These are phyloP conservation scores for Holothuria scabra DNA, from an alignment of 53 echinoderm and acorn worm genomes.

Conservation along the genomic window DNA sequence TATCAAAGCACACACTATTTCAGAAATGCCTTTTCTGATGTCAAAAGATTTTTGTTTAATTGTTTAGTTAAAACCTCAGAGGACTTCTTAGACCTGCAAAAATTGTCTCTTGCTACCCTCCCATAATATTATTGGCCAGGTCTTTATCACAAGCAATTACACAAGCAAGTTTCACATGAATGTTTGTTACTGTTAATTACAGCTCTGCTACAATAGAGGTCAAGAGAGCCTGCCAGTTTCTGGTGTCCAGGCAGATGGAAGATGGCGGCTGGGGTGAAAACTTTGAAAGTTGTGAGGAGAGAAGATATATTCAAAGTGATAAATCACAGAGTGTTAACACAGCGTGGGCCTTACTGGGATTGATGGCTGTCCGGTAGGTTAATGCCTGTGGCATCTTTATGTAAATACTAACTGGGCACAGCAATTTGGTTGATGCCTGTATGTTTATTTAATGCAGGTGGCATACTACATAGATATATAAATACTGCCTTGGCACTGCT, in stretches of 20 bases:
- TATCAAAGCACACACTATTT: no score
- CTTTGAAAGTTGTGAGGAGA: conserved; percentile 90
- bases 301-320: conserved; percentile 79
- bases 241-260: conserved; percentile 83
- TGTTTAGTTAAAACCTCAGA: no score
- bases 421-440: conserved; percentile 88
- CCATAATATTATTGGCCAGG: no score
- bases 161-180: no score
- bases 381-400: no score
- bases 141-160: no score
- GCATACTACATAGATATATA: no score
- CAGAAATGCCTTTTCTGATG: no score
- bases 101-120: no score
- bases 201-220: conserved; percentile 77
- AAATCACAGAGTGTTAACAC: conserved; percentile 93
- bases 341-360: conserved; percentile 80
- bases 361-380: conserved; percentile 92
- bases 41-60: no score
- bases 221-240: conserved; percentile 82
- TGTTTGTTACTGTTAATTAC: neutral
- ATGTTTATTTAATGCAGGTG: conserved; percentile 52
- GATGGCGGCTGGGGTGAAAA: conserved; percentile 98
- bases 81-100: no score
- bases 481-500: no score
- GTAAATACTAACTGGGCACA: conserved; percentile 53